phyloP scores from a whole-genome alignment of 2,113 vertebrate genomes.

The Vombatus ursinus region DNA sequence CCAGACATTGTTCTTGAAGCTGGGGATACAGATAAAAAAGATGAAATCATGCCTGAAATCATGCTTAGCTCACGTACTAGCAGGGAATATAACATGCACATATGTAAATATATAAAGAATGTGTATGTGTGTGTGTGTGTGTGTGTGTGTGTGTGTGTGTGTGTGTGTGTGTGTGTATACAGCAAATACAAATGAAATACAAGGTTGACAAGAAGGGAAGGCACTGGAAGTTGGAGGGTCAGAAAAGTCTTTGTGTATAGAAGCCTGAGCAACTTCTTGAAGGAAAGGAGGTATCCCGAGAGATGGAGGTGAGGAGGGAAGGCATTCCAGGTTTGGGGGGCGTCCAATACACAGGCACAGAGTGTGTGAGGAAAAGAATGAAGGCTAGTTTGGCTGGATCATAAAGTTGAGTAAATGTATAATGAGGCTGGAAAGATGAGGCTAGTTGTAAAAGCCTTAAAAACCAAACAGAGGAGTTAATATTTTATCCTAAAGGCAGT shows the following conservation, averaged over 20 bases:
- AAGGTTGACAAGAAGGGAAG: not conserved
- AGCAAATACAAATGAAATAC: not conserved
- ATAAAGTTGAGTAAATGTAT: not conserved
- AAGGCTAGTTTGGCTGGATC: not conserved
- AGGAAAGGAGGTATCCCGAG: not conserved
- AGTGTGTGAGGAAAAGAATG: not conserved
- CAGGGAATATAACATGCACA: not conserved
- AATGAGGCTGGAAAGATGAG: not conserved
- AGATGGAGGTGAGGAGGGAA: not conserved
- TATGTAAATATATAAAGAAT: not conserved
- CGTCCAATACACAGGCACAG: not conserved
- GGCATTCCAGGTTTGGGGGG: not conserved
- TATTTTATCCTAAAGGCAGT: not conserved
- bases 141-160: too few species aligned
- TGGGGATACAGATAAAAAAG: not conserved
- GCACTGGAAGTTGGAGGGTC: not conserved
- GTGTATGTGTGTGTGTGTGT: too few species aligned
- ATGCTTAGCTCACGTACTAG: not conserved
- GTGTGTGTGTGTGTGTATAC: rapidly evolving
- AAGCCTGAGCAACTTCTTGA: not conserved
- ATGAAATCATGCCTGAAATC: not conserved
- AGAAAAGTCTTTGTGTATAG: too few species aligned
- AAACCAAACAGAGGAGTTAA: not conserved
- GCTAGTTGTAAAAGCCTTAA: not conserved
- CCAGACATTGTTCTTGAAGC: too few species aligned